Evolutionary conservation across 1,140 invertebrate species (phyloP).

Genomic region (Tetramorium simillimum): DNA sequence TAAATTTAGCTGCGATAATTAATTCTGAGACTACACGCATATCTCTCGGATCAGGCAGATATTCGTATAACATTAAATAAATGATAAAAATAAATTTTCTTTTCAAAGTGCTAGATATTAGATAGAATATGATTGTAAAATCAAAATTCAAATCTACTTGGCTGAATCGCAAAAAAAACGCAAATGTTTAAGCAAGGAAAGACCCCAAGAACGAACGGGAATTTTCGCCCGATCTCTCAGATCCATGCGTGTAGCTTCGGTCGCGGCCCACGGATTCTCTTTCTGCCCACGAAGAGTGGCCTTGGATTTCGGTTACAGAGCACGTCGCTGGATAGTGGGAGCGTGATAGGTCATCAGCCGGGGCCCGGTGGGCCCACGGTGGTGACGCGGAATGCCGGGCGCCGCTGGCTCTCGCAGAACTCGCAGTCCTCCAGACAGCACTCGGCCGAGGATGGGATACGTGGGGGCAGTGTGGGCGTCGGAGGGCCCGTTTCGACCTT

Average conservation of each 20-base stretch:
- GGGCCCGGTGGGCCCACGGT: slow-evolving; percentile 60
- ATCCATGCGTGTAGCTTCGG: neutral
- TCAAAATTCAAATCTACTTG: neutral
- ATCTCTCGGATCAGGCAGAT: neutral
- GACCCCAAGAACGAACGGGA: neutral
- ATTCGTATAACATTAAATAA: neutral
- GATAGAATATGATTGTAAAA: neutral
- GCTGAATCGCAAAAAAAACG: neutral
- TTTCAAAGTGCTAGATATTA: neutral
- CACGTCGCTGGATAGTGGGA: slow-evolving; percentile 79
- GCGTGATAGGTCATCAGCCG: slow-evolving; percentile 74
- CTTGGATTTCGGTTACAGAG: slow-evolving; percentile 75
- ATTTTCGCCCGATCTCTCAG: neutral
- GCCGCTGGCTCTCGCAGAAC: slow-evolving; percentile 80
- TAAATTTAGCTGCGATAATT: neutral
- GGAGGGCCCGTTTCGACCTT: slow-evolving; percentile 77
- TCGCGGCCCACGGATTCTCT: slow-evolving; percentile 18
- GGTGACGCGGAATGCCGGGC: slow-evolving; percentile 72
- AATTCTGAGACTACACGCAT: neutral
- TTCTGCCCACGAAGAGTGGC: slow-evolving; percentile 33
- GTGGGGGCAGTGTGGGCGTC: slow-evolving; percentile 77
- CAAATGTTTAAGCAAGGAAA: neutral
- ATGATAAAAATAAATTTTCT: neutral
- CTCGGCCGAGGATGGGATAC: slow-evolving; percentile 79
- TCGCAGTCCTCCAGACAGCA: slow-evolving; percentile 77